Evolutionary conservation across 2,888 invertebrate genomes (phyloP).

Genomic region (Synergus itoensis): DNA sequence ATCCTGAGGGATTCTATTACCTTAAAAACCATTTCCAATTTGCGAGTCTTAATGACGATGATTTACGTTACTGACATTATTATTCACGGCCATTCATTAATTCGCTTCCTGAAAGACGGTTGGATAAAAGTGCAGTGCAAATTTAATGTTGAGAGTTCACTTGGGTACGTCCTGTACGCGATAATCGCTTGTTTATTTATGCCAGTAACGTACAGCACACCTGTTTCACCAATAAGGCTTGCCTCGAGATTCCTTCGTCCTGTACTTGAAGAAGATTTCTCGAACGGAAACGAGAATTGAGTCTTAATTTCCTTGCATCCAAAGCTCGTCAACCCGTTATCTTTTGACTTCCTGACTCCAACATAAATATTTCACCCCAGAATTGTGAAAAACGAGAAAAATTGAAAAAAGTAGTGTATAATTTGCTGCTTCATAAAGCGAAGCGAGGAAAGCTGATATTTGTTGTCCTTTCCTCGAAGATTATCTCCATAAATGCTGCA

Average conservation of each 20-base stretch:
- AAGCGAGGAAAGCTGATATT: not conserved
- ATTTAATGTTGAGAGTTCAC: conserved; percentile 40
- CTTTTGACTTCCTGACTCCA: conserved; percentile 18
- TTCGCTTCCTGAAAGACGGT: conserved; percentile 39
- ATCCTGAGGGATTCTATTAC: not conserved
- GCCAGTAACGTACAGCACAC: conserved; percentile 62
- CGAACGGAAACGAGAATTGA: conserved; percentile 49
- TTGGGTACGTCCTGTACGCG: conserved; percentile 27
- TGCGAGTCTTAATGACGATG: conserved; percentile 30
- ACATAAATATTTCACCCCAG: not conserved
- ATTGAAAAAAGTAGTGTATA: not conserved
- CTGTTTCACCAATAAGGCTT: conserved; percentile 69
- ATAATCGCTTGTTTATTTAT: conserved; percentile 47
- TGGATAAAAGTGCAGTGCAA: conserved; percentile 36
- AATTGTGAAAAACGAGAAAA: not conserved
- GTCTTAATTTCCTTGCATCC: conserved; percentile 30
- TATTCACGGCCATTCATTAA: conserved; percentile 40
- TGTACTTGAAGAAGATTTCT: conserved; percentile 49
- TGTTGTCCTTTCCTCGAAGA: conserved; percentile 12
- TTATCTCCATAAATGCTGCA: conserved; percentile 12
- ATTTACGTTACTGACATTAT: conserved; percentile 36
- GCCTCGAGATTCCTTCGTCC: conserved; percentile 65
- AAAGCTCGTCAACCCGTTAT: conserved; percentile 23
- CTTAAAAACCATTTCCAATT: conserved; percentile 11
- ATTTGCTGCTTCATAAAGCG: not conserved